These are phyloP conservation scores for Chlamydotis undulata DNA, from an alignment of 2,113 vertebrate genomes.

Conservation along the genomic window DNA sequence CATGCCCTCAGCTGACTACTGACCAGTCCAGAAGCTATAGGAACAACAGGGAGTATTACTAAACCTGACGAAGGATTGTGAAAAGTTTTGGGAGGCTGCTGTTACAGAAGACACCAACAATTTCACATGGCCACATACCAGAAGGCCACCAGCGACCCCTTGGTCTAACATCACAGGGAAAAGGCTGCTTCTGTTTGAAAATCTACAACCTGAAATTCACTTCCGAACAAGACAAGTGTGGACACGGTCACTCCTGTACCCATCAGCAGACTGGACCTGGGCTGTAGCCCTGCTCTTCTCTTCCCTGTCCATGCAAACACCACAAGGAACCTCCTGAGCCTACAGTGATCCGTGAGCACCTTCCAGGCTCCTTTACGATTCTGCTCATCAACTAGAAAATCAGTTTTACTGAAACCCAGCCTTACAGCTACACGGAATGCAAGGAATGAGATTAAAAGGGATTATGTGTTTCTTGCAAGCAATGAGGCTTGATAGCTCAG, in stretches of 20 bases:
- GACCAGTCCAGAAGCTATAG: not conserved
- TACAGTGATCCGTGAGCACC: not conserved
- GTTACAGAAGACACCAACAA: not conserved
- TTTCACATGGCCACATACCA: not conserved
- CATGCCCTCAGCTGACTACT: not conserved
- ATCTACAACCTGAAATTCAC: not conserved
- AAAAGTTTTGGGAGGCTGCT: not conserved
- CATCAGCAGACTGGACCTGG: not conserved
- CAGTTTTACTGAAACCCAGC: conserved; percentile 31
- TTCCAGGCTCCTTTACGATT: not conserved
- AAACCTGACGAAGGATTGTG: not conserved
- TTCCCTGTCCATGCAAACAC: not conserved
- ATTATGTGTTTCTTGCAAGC: conserved; percentile 32
- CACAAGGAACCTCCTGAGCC: not conserved
- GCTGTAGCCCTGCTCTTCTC: not conserved
- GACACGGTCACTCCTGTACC: not conserved
- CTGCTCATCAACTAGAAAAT: conserved; percentile 28
- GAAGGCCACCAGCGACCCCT: not conserved
- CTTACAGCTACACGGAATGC: conserved; percentile 16
- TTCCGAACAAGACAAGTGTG: not conserved
- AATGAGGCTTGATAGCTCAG: conserved; percentile 22
- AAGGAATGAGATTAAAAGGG: conserved; percentile 57
- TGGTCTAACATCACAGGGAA: not conserved
- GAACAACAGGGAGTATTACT: not conserved
- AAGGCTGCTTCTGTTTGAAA: not conserved